Conservation (phyloP, 2,113 vertebrate genomes). For the Atrichornis clamosus region DNA sequence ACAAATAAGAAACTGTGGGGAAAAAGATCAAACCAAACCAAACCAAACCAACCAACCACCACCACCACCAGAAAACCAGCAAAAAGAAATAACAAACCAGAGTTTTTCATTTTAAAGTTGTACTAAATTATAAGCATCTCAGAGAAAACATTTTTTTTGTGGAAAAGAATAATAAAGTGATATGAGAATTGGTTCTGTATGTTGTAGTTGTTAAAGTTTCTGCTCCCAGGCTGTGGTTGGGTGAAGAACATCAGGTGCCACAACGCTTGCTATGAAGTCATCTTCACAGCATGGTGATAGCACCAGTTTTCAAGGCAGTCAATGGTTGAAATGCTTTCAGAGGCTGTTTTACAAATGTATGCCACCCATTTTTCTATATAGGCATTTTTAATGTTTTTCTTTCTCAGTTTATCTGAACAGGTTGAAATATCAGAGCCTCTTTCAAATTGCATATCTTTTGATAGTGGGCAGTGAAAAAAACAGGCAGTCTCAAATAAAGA, state of each 20-base stretch:
- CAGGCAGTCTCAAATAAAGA: not conserved
- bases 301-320: not conserved
- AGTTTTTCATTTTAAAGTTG: not conserved
- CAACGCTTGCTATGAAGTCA: not conserved
- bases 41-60: not conserved
- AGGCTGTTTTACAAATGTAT: not conserved
- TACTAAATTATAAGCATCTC: not conserved
- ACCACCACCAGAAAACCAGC: not conserved
- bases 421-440: not conserved
- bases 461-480: not conserved
- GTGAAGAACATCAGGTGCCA: not conserved
- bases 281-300: not conserved
- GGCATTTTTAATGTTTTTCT: not conserved
- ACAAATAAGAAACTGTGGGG: not conserved
- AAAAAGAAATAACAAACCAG: rapidly evolving
- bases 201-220: not conserved
- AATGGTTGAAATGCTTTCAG: not conserved
- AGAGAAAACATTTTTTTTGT: not conserved
- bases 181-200: not conserved
- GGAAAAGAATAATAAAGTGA: not conserved
- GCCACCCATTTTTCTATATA: not conserved
- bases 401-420: not conserved
- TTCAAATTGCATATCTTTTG: not conserved
- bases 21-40: not conserved
- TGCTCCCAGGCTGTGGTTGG: not conserved